Conservation (phyloP, 2,113 vertebrate genomes). For the Excalfactoria chinensis region DNA sequence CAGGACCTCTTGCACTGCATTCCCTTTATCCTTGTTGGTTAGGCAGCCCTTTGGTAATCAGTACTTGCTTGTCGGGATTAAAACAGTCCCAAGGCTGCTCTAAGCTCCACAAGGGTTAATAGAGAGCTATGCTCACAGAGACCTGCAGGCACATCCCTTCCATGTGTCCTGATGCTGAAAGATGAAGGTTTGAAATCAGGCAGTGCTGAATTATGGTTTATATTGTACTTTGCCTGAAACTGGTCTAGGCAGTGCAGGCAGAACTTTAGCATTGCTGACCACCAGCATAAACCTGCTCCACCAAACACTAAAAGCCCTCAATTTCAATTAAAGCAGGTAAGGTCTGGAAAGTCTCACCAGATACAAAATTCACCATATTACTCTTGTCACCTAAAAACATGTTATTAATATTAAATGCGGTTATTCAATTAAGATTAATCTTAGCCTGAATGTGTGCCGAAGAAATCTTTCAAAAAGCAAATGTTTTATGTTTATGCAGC, state of each 20-base stretch:
- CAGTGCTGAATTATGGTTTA: neutral
- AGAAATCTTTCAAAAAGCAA: neutral
- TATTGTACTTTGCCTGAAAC: neutral
- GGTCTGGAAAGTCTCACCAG: neutral
- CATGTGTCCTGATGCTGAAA: neutral
- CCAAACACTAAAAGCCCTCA: neutral
- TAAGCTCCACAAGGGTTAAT: neutral
- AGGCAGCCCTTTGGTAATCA: neutral
- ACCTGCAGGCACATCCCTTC: neutral
- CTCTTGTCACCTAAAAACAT: neutral
- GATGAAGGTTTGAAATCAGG: neutral
- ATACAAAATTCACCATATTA: neutral
- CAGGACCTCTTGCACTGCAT: neutral
- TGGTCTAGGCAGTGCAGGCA: neutral
- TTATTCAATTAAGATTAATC: neutral
- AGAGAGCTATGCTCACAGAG: neutral
- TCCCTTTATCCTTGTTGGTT: neutral
- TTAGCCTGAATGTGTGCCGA: neutral
- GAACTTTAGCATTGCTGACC: neutral
- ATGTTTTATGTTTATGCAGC: neutral
- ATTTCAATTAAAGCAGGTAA: neutral
- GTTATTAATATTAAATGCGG: neutral
- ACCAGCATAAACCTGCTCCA: neutral
- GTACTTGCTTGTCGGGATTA: rapidly evolving
- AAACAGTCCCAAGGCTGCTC: neutral